Base-by-base conservation (phyloP, 2,888 invertebrate genomes). In the Tuta absoluta region DNA sequence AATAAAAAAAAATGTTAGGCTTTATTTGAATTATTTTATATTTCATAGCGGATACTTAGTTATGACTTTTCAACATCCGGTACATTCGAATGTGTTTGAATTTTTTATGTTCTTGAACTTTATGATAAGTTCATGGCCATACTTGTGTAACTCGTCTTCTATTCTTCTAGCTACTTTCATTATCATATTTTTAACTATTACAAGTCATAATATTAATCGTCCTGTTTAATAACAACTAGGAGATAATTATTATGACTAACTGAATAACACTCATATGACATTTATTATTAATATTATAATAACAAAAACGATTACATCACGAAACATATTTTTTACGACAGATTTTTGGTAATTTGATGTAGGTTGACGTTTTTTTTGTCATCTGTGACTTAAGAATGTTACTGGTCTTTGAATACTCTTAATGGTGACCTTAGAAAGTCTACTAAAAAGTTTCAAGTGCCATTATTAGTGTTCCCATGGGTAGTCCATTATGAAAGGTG, bases 401-500 rank as follows among this genome's bases (percentile, higher is more conserved):
- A 10, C 10, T 10, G 4, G 12, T 24, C 14, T 53, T 53, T 17
- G 24, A 33, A 24, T 56, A 33, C 24, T 24, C n/a, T 14, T n/a
- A 33, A 28, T 5, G 14, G 1, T 56, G 56, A 33, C 17, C 24
- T 56, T 56, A 56, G 10, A 28, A 56, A 28, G 17, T 24, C n/a
- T 17, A 12, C 21, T 24, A 14, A n/a, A 33, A 51, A 62, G 45
- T 28, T 51, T 41, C 28, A 28, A 60, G 33, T 49, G 56, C 63
- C 60, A 53, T 59, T 53, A 58, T 63, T 61, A 51, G 19, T 60
- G 23, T 59, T 23, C 62, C 74, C 65, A 71, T 74, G 71, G 71
- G 70, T 64, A 67, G 68, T 73, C 76, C 78, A 78, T 78, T 77
- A 79, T 73, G 69, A 62, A 72, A 78, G 80, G 79, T 78, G 81